Conservation (phyloP, 37 sponge, comb jelly and placozoan species). For the Bolinopsis microptera region DNA sequence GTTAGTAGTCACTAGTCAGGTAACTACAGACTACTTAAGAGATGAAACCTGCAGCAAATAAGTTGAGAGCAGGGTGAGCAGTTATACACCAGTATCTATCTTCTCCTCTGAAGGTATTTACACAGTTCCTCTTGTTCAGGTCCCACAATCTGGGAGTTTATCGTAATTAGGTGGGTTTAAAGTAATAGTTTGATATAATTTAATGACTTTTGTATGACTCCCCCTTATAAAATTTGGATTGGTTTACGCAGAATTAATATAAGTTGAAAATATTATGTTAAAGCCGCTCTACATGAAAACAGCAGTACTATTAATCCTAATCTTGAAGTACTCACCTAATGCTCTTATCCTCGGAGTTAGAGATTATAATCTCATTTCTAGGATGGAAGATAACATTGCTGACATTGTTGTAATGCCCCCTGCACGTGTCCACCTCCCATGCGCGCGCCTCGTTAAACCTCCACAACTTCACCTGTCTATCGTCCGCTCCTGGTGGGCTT, state of each 20-base stretch:
- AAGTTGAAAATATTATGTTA: no score
- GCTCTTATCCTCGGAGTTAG: slow-evolving; percentile 87
- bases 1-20: no score
- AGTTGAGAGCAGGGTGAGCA: slow-evolving; percentile 92
- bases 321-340: slow-evolving; percentile 73
- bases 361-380: slow-evolving; percentile 89
- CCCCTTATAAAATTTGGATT: no score
- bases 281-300: no score
- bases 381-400: slow-evolving; percentile 93
- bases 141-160: slow-evolving; percentile 67
- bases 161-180: neutral
- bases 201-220: no score
- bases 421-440: slow-evolving; percentile 98
- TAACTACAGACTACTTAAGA: no score
- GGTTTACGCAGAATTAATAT: no score
- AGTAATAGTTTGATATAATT: neutral
- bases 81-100: slow-evolving; percentile 89
- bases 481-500: slow-evolving; percentile 88
- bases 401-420: slow-evolving; percentile 99
- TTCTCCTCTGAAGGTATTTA: slow-evolving; percentile 91
- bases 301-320: no score
- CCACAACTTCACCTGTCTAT: slow-evolving; percentile 98
- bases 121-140: slow-evolving; percentile 75
- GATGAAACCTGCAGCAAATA: slow-evolving; percentile 97
- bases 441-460: slow-evolving; percentile 96